These are phyloP conservation scores for Nudaria mundana DNA, from an alignment of 2,888 invertebrate species.

Conservation along the genomic window DNA sequence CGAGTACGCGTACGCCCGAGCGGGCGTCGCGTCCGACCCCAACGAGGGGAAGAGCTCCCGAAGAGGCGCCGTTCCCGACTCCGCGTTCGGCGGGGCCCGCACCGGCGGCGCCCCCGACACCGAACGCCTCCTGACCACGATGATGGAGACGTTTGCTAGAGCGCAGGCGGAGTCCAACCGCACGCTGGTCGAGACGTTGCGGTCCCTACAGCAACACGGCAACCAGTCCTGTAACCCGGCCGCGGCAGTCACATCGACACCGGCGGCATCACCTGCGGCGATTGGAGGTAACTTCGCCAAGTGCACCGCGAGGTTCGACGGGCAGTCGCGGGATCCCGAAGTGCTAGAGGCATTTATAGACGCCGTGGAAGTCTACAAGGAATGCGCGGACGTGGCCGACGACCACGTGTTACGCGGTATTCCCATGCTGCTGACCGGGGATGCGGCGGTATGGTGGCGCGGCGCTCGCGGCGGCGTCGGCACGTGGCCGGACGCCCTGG, in stretches of 20 bases:
- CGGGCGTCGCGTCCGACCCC: background rate
- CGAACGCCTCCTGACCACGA: background rate
- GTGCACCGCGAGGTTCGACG: constrained; percentile 20
- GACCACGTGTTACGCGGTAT: constrained; percentile 21
- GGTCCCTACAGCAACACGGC: background rate
- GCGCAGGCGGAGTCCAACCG: background rate
- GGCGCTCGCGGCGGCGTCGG: constrained; percentile 6
- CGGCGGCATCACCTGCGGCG: no score
- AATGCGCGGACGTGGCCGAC: constrained; percentile 18
- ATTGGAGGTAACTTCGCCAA: constrained; percentile 1
- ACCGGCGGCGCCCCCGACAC: background rate
- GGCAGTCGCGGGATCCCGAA: constrained; percentile 3
- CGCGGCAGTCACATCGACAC: background rate
- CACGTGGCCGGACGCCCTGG: constrained; percentile 2
- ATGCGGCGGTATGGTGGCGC: constrained; percentile 24
- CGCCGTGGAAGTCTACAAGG: constrained; percentile 12
- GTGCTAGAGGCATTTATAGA: constrained; percentile 14
- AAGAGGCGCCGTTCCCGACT: background rate
- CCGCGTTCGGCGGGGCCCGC: background rate
- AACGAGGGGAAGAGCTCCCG: no score
- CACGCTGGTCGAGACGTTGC: background rate
- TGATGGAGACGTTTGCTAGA: background rate
- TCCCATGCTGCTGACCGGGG: constrained; percentile 20
- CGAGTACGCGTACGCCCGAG: background rate
- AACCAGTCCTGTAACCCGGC: background rate